phyloP scores from a whole-genome alignment of 2,113 vertebrate genomes.

The Orthonyx spaldingii region DNA sequence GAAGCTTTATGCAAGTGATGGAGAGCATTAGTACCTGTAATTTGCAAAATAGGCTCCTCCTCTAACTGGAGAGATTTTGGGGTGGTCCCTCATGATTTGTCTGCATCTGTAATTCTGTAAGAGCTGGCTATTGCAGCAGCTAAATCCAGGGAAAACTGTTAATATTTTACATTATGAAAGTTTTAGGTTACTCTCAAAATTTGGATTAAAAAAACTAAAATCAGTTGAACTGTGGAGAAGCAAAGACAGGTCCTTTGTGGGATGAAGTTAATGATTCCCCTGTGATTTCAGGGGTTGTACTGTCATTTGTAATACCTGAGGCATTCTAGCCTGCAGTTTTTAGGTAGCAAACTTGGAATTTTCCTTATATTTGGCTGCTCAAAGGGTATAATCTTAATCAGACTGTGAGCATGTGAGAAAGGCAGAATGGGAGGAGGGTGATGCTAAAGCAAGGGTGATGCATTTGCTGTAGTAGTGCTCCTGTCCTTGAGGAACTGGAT shows the following conservation, averaged over 20 bases:
- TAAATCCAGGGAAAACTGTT: neutral
- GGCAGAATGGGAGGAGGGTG: neutral
- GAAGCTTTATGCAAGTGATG: neutral
- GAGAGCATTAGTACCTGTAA: neutral
- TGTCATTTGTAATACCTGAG: neutral
- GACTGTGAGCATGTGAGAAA: neutral
- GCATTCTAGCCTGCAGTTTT: neutral
- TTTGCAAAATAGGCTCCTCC: neutral
- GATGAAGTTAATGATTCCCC: neutral
- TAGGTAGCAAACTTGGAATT: neutral
- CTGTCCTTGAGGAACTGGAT: neutral
- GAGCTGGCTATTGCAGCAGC: neutral
- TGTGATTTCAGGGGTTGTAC: neutral
- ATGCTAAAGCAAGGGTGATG: neutral
- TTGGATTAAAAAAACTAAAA: neutral
- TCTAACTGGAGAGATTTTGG: neutral
- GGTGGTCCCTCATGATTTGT: neutral
- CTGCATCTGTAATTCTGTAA: neutral
- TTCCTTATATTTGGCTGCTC: neutral
- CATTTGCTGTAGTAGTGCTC: neutral
- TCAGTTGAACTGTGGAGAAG: neutral
- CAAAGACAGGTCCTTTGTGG: neutral
- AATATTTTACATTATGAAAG: neutral
- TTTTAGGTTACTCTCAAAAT: neutral
- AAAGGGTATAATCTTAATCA: neutral